phyloP scores from a whole-genome alignment of 2,888 invertebrate genomes.

The Brachyopa scutellaris region DNA sequence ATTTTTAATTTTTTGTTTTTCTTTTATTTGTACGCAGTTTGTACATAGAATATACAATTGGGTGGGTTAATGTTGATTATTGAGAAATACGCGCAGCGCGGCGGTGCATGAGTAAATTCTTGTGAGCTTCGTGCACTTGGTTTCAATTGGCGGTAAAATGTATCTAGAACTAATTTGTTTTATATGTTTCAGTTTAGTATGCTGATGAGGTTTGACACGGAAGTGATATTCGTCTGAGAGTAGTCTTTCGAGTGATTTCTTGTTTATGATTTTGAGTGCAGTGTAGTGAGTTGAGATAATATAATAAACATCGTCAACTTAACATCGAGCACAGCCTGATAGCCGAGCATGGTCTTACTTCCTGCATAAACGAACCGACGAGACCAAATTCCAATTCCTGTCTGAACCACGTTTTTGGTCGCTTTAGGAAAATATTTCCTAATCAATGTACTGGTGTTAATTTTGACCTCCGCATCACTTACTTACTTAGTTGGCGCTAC shows the following conservation, averaged over 20 bases:
- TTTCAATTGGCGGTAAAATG: conserved; percentile 53
- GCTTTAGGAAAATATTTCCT: neutral
- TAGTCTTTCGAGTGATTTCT: too few species aligned
- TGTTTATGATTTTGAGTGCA: too few species aligned
- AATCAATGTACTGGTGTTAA: neutral
- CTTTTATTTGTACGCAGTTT: conserved; percentile 44
- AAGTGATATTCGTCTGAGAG: too few species aligned
- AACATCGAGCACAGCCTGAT: neutral
- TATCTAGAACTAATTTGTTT: conserved; percentile 36
- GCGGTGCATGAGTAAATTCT: conserved; percentile 35
- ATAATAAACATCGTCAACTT: too few species aligned
- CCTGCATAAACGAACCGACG: conserved; percentile 1
- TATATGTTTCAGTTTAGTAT: neutral
- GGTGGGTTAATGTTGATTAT: conserved; percentile 53
- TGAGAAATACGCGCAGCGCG: conserved; percentile 3
- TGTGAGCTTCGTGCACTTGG: conserved; percentile 48
- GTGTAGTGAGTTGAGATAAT: too few species aligned
- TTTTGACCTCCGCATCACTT: neutral
- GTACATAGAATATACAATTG: conserved; percentile 56
- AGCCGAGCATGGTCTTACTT: conserved; percentile 1
- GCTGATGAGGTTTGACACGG: neutral
- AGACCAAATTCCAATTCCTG: conserved; percentile 1
- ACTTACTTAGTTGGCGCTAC: too few species aligned
- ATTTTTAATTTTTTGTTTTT: conserved; percentile 32
- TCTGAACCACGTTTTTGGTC: neutral